Base-by-base conservation (phyloP, 2,888 invertebrate genomes). In the Ryuthela nishihirai region DNA sequence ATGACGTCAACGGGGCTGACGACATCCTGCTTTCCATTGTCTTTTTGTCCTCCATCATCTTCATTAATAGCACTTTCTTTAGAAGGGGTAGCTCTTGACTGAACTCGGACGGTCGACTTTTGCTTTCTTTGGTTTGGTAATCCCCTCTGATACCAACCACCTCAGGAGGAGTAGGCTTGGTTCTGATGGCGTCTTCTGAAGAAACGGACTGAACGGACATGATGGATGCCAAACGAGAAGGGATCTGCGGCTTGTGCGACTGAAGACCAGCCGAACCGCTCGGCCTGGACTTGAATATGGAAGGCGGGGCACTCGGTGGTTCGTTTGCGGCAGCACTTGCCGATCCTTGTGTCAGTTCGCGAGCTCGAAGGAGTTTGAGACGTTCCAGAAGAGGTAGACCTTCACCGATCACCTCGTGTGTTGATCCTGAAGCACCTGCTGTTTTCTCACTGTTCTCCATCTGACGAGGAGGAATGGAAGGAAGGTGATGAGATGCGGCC, bases 361-460 rank as follows among this genome's bases (percentile, higher is more conserved):
- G 89, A 72, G 91, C 89, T 74, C 88, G 88, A 0, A 91, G 79
- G 38, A 90, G 76, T 69, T 88, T 84, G 46, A 90, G 75, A 52
- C 90, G 26, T 45, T 87, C 83, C 9, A 91, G 75, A 25, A 90
- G 75, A 0, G 90, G 90, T 47, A 90, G 75, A 1, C 91, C 90
- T 4, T n/a, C n/a, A n/a, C n/a, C n/a, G n/a, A n/a, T n/a, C n/a
- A n/a, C n/a, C n/a, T n/a, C n/a, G n/a, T n/a, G n/a, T n/a, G n/a
- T n/a, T n/a, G n/a, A n/a, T n/a, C n/a, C n/a, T n/a, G n/a, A n/a
- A n/a, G n/a, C n/a, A n/a, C n/a, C n/a, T n/a, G n/a, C n/a, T n/a
- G n/a, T n/a, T n/a, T n/a, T n/a, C n/a, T n/a, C n/a, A n/a, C n/a
- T n/a, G n/a, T n/a, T n/a, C n/a, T n/a, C n/a, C n/a, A n/a, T n/a